Base-by-base conservation (phyloP, 2,888 invertebrate genomes). In the Allacma fusca region DNA sequence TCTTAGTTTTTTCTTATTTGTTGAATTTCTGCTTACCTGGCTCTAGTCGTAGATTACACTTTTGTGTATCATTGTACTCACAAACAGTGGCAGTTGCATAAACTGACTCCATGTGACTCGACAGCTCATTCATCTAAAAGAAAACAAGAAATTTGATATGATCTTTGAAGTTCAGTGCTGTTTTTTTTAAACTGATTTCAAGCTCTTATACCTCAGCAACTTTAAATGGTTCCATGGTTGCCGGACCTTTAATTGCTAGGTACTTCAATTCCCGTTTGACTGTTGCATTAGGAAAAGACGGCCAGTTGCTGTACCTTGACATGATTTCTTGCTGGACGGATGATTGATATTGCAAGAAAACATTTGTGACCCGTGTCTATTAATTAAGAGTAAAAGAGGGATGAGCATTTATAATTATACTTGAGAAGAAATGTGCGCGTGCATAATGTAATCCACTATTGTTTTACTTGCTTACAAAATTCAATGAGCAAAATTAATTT, bases 61-160 rank as follows among this genome's bases (percentile, higher is more conserved):
- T 80, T 13, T 44, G 59, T 9, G 28, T 13, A 70, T 59, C 29
- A 13, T 76, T 67, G 72, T 82, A 84, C 21, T 85, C 83, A 71
- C 84, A 85, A 19, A 86, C 83, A 23, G 81, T 83, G 0, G 86
- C 86, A 16, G 85, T 85, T 68, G 86, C 84, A 81, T 87, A 87
- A 34, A 85, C 85, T 13, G 84, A 81, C 67, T 86, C 85, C 85
- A 87, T 86, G 21, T 85, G 82, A 1, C 86, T 84, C 40, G 84
- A 82, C 13, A 86, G 26, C 26, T 79, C 68, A 28, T 80, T 82
- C 81, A 81, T 81, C 84, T 84, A 70, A 44, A 21, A 65, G 29
- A 68, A 29, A 72, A 24, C 12, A 26, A 70, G 57, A 72, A 72
- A 69, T 34, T 5, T 19, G 16, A 50, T 50, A 50, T 5, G 16